Conservation (phyloP, 2,113 vertebrate species). For the Charina bottae region DNA sequence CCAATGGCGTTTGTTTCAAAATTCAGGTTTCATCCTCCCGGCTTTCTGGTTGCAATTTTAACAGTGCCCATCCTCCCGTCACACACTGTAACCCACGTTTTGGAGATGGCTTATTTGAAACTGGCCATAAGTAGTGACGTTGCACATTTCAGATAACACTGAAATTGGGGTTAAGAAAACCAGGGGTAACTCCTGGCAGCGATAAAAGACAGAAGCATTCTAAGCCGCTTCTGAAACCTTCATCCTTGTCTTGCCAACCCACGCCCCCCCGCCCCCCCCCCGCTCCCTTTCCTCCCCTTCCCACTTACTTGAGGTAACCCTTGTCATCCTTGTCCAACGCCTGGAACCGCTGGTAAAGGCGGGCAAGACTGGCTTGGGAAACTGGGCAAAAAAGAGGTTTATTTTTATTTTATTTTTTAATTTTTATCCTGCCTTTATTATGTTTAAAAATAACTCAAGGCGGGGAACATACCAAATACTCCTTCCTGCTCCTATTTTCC, state of each 20-base stretch:
- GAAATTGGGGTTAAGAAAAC: background rate
- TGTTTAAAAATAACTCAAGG: too few relatives aligned
- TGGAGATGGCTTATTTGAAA: background rate
- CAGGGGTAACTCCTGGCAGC: too few relatives aligned
- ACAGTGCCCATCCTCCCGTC: background rate
- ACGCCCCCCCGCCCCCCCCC: too few relatives aligned
- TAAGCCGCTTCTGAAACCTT: too few relatives aligned
- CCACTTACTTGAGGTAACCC: constrained; percentile 76
- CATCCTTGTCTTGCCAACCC: too few relatives aligned
- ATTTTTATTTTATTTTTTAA: too few relatives aligned
- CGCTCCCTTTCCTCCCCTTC: background rate
- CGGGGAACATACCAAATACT: too few relatives aligned
- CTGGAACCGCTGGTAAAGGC: constrained; percentile 76
- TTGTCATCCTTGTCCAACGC: constrained; percentile 73
- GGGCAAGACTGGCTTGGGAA: constrained; percentile 71
- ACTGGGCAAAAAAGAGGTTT: constrained; percentile 57
- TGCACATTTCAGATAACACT: background rate
- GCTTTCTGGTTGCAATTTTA: background rate
- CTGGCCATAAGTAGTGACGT: background rate
- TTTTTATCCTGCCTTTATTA: too few relatives aligned
- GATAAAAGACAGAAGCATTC: background rate
- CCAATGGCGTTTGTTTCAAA: background rate
- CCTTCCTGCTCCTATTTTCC: too few relatives aligned
- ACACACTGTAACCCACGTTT: background rate
- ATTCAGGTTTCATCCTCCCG: background rate